Evolutionary conservation across 2,888 invertebrate genomes (phyloP).

Genomic region (Leptinotarsa tumamoca): DNA sequence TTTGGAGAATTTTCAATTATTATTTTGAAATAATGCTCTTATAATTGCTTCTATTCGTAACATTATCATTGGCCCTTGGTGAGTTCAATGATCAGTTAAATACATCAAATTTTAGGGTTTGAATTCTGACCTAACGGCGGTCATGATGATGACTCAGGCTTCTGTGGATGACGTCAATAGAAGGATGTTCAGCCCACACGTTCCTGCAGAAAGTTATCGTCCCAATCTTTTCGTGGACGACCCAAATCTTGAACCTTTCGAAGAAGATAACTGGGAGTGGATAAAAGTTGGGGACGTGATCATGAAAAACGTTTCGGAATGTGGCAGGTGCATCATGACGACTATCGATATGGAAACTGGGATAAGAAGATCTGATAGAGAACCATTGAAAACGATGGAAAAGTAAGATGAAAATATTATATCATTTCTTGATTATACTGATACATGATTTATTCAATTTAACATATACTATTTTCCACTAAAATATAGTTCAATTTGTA

Average conservation of each 20-base stretch:
- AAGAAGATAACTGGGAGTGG: slow-evolving; percentile 71
- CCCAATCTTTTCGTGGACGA: slow-evolving; percentile 70
- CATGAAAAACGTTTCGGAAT: slow-evolving; percentile 69
- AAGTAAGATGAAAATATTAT: slow-evolving; percentile 59
- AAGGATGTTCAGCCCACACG: slow-evolving; percentile 60
- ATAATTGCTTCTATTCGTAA: no score
- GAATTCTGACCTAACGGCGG: slow-evolving; percentile 69
- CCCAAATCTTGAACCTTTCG: slow-evolving; percentile 61
- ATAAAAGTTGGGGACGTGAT: slow-evolving; percentile 69
- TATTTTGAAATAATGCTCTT: no score
- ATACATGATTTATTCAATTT: not conserved
- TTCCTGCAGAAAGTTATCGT: slow-evolving; percentile 68
- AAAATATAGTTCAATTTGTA: no score
- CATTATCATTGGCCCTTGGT: no score
- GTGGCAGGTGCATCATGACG: slow-evolving; percentile 67
- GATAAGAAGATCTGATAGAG: slow-evolving; percentile 62
- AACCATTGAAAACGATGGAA: slow-evolving; percentile 69
- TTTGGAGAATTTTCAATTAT: no score
- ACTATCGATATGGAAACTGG: slow-evolving; percentile 68
- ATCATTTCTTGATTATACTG: not conserved
- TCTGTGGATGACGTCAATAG: slow-evolving; percentile 69
- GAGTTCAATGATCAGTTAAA: no score
- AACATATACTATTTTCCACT: not conserved
- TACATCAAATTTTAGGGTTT: slow-evolving; percentile 62
- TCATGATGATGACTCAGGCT: slow-evolving; percentile 67